A percentile compares a stretch with the other conserved stretches of the same genome.
Conservation (phyloP, 2,113 vertebrate species). For the Daphoenositta chrysoptera region DNA sequence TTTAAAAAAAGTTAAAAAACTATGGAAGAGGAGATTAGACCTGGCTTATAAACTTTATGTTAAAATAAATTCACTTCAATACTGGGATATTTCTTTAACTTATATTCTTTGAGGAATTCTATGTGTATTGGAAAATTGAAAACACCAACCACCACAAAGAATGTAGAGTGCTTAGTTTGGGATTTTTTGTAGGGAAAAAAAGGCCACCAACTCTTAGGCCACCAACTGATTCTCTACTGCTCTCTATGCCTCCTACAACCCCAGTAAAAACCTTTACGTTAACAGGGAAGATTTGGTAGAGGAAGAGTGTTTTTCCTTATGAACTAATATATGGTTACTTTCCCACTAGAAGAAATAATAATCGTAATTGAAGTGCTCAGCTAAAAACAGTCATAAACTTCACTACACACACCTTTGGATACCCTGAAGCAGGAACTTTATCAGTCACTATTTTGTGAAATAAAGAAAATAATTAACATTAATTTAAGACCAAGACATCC, state of each 20-base stretch:
- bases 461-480: background rate
- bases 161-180: background rate
- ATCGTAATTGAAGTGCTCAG: background rate
- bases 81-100: background rate
- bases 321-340: background rate
- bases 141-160: background rate
- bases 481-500: background rate
- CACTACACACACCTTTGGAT: background rate
- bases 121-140: background rate
- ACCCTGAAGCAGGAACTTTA: background rate
- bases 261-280: background rate
- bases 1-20: background rate
- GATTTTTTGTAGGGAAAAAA: background rate
- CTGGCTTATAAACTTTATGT: background rate
- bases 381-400: background rate
- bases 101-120: background rate
- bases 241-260: fast-evolving
- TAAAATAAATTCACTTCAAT: background rate
- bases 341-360: background rate
- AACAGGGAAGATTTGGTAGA: background rate
- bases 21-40: background rate
- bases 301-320: background rate
- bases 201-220: background rate
- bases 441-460: background rate
- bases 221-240: fast-evolving